Conservation (phyloP, 2,797 vertebrate species). For the Protosalanx chinensis region DNA sequence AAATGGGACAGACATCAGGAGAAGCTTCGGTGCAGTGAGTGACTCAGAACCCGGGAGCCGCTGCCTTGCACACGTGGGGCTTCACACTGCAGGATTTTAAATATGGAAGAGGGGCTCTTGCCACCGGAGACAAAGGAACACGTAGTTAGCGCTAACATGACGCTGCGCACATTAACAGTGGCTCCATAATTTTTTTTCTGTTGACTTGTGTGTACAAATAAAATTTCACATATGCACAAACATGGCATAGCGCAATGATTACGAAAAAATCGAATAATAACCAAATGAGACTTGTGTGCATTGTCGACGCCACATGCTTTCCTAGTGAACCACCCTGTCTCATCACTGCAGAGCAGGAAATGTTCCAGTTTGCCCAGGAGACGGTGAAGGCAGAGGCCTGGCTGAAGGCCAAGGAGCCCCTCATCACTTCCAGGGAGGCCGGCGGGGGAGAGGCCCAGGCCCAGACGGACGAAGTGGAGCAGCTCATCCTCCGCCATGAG, state of each 20-base stretch:
- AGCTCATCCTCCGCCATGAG: constrained; percentile 91
- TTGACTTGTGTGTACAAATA: not conserved
- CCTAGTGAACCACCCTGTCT: not conserved
- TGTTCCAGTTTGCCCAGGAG: constrained; percentile 84
- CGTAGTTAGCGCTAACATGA: constrained; percentile 13
- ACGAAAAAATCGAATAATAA: not conserved
- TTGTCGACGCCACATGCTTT: not conserved
- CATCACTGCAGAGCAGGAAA: constrained; percentile 80
- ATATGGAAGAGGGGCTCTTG: constrained; percentile 32
- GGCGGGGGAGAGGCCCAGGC: constrained; percentile 73
- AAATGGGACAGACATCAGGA: constrained; percentile 84
- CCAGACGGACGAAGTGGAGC: constrained; percentile 87
- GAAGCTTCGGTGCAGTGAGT: constrained; percentile 72
- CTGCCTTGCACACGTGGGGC: constrained; percentile 12
- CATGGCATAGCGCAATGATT: constrained; percentile 10
- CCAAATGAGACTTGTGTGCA: too few species aligned
- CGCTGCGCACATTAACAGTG: constrained; percentile 10
- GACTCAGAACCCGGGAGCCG: constrained; percentile 17
- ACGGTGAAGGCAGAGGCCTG: constrained; percentile 86
- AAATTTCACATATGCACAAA: not conserved
- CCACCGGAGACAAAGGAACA: not conserved
- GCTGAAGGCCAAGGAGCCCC: constrained; percentile 87
- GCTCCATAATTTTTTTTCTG: not conserved
- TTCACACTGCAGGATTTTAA: constrained; percentile 30
- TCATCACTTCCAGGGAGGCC: constrained; percentile 69